A percentile compares a stretch with the other conserved stretches of the same genome.
Evolutionary conservation across 2,888 invertebrate genomes (phyloP).

Genomic region (Dichetophora obliterata): DNA sequence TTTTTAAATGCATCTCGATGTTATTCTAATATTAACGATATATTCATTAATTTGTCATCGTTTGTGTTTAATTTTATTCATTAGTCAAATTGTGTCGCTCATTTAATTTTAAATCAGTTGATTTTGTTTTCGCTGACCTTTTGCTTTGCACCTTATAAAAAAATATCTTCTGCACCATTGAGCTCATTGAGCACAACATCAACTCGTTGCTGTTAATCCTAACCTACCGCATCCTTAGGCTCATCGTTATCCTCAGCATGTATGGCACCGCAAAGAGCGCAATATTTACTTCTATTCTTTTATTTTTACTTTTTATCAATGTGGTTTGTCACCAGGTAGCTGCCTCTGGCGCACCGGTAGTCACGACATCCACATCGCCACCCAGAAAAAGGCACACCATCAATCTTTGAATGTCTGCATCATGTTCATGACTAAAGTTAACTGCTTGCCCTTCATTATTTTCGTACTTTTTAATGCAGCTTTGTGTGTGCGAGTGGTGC

Average conservation of each 20-base stretch:
- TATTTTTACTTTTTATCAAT: neutral
- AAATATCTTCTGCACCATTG: neutral
- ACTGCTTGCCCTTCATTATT: conserved; percentile 19
- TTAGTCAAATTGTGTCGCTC: neutral
- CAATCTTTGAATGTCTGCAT: conserved; percentile 17
- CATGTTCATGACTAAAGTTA: conserved; percentile 29
- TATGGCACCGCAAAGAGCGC: conserved; percentile 6
- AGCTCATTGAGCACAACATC: neutral
- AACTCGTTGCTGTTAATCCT: neutral
- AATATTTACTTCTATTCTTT: neutral
- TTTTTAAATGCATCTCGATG: too few species aligned
- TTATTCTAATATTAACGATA: too few species aligned
- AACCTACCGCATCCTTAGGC: neutral
- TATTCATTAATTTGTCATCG: too few species aligned
- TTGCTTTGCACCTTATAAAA: neutral
- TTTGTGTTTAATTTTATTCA: neutral
- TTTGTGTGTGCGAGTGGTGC: neutral
- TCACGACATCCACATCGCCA: conserved; percentile 15
- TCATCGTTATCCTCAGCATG: neutral
- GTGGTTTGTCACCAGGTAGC: conserved; percentile 3
- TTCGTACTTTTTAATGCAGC: neutral
- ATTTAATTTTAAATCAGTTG: neutral
- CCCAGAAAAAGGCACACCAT: conserved; percentile 22
- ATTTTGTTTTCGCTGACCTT: neutral
- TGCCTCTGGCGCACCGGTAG: neutral